Base-by-base conservation (phyloP, 2,797 vertebrate species). In the Hyperoplus immaculatus region DNA sequence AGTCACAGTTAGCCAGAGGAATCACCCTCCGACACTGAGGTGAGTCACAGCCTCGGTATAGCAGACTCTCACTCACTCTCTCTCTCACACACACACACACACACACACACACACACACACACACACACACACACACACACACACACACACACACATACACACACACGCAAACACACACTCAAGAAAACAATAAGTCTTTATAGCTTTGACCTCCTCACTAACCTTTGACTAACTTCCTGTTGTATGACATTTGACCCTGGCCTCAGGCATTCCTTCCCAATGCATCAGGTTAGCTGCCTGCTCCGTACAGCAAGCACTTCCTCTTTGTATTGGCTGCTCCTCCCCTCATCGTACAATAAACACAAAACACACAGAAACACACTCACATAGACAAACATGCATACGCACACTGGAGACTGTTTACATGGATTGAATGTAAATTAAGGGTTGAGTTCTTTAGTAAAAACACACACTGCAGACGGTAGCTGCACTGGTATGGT, bases 1-100 rank as follows among this genome's bases (percentile, higher is more conserved):
- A 88, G 75, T 85, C 82, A 88, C 56, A 62, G 41, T 84, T 82
- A 79, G 75, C 79, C 50, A 29, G 72, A 77, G 83, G 72, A 84
- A 64, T 61, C 18, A 36, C 5, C 45, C 54, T 29, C 61, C 50
- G 63, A 42, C 53, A 36, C 43, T 15, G 9, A 51, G 53, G 36
- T 85, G 77, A 86, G 66, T 83, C 82, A 84, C 57, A 72, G 46
- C 61, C 46, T 47, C 39, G 47, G n/a, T 70, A 38, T 55, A 72
- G 36, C 50, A 59, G 58, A 53, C 12, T 13, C 13, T 15, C 16
- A 18, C 16, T 16, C 16, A 47, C 50, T 55, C 41, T 60, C 6
- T 59, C 39, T 53, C 39, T 63, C 29, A 55, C 18, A 60, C 29
- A 55, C 63, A 53, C 0, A 0, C 12, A n/a, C 6, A 58, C 15